These are phyloP conservation scores for Gobio gobio DNA, from an alignment of 2,113 vertebrate species.

Conservation along the genomic window DNA sequence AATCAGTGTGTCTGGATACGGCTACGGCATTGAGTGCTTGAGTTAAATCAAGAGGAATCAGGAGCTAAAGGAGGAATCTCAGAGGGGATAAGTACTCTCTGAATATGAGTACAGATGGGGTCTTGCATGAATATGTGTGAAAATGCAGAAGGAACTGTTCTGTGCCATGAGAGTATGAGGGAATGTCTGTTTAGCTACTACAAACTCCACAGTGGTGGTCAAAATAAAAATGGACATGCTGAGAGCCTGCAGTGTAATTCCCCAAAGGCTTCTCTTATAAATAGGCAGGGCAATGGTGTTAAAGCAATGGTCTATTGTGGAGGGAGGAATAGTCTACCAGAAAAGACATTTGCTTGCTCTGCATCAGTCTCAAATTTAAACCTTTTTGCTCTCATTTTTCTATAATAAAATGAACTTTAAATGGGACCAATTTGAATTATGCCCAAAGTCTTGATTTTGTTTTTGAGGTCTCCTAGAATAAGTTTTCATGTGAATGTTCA, in stretches of 20 bases:
- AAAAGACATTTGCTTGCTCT: not conserved
- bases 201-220: conserved; percentile 4
- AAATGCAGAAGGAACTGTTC: not conserved
- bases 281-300: conserved; percentile 11
- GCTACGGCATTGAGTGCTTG: conserved; percentile 18
- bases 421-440: too few relatives aligned
- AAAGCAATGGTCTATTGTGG: not conserved
- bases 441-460: too few relatives aligned
- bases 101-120: not conserved
- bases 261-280: conserved; percentile 6
- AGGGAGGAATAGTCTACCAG: conserved; percentile 3
- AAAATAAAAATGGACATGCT: conserved; percentile 20
- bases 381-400: not conserved
- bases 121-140: conserved; percentile 1
- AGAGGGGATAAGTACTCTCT: conserved; percentile 16
- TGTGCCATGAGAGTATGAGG: not conserved
- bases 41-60: conserved; percentile 32
- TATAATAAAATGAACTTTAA: not conserved
- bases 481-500: too few relatives aligned
- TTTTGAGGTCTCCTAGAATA: too few relatives aligned
- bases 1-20: conserved; percentile 45
- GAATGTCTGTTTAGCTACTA: not conserved
- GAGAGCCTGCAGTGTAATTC: conserved; percentile 16
- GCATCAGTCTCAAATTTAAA: not conserved
- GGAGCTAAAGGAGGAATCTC: conserved; percentile 13